Percentiles rank a stretch among this genome's conserved stretches.
These are phyloP conservation scores for Tipula helvola DNA, from an alignment of 2,888 invertebrate genomes.

Conservation along the genomic window DNA sequence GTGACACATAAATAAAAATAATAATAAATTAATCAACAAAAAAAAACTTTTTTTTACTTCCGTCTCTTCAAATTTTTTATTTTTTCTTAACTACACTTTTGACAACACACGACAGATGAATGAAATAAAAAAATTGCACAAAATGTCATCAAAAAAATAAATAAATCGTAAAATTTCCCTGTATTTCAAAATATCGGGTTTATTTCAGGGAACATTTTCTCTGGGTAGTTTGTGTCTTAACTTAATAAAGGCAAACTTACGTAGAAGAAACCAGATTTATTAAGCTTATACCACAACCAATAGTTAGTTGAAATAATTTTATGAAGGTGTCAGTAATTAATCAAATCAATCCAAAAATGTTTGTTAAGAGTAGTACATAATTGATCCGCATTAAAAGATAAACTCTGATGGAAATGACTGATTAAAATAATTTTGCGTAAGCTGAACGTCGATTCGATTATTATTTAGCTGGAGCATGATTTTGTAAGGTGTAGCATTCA, in stretches of 20 bases:
- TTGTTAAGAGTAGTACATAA: too few species aligned
- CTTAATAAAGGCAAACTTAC: background rate
- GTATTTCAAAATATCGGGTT: background rate
- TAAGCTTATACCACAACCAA: background rate
- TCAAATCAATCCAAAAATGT: too few species aligned
- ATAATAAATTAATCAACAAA: background rate
- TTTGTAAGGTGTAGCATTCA: too few species aligned
- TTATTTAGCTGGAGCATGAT: too few species aligned
- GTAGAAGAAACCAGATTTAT: background rate
- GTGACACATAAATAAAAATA: background rate
- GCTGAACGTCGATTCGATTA: too few species aligned
- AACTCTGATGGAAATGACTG: too few species aligned
- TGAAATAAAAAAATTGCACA: background rate
- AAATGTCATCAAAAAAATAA: background rate
- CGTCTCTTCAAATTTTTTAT: background rate
- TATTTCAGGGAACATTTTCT: background rate
- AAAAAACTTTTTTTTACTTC: background rate
- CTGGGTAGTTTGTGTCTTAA: background rate
- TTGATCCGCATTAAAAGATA: too few species aligned
- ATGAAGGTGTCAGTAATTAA: background rate
- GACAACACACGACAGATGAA: background rate
- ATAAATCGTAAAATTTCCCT: background rate
- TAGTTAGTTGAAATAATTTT: background rate
- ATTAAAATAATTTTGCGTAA: too few species aligned
- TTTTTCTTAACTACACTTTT: background rate